Conservation (phyloP, 2,113 vertebrate genomes). For the Pontoporia blainvillei region DNA sequence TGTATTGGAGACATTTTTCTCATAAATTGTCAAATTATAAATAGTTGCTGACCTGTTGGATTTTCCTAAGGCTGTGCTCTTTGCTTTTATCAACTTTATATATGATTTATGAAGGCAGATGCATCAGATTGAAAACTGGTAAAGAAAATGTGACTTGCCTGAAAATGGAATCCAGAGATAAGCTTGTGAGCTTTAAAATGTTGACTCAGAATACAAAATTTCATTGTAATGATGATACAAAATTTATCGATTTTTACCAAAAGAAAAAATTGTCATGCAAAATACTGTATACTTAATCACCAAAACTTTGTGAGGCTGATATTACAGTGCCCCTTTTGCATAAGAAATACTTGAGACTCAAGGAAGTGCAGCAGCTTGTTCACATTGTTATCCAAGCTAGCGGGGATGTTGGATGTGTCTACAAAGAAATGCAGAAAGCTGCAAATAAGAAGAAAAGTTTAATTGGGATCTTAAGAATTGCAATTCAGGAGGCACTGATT, state of each 20-base stretch:
- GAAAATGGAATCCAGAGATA: slow-evolving; percentile 47
- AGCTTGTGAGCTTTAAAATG: slow-evolving; percentile 48
- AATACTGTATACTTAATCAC: not conserved
- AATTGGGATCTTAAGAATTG: not conserved
- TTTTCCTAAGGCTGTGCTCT: slow-evolving; percentile 74
- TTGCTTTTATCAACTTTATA: slow-evolving; percentile 76
- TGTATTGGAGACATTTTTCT: slow-evolving; percentile 78
- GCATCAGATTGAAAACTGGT: slow-evolving; percentile 66
- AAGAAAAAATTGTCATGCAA: not conserved
- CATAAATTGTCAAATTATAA: slow-evolving; percentile 79
- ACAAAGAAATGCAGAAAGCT: not conserved
- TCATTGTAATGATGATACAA: not conserved
- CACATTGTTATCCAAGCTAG: not conserved
- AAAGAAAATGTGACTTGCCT: slow-evolving; percentile 64
- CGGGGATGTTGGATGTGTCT: not conserved
- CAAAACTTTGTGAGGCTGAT: not conserved
- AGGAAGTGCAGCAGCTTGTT: not conserved
- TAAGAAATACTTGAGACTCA: not conserved
- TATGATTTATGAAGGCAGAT: slow-evolving; percentile 78
- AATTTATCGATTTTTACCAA: not conserved
- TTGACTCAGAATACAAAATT: slow-evolving; percentile 39
- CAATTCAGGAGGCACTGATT: not conserved
- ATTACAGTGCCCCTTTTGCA: not conserved
- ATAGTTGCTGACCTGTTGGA: slow-evolving; percentile 69
- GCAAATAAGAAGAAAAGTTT: not conserved